phyloP scores from a whole-genome alignment of 2,797 vertebrate genomes.

The Cephalopachus bancanus region DNA sequence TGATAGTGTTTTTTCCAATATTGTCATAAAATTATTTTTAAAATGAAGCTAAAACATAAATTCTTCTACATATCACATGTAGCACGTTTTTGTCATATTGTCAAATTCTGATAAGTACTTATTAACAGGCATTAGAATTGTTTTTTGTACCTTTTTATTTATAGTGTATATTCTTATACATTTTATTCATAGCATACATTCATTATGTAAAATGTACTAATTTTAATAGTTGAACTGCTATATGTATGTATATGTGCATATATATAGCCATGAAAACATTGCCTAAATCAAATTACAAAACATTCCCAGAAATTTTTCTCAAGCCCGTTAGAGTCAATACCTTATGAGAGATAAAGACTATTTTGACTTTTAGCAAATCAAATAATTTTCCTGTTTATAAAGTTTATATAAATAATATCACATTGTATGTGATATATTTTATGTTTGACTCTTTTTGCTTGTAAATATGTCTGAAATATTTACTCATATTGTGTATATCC shows the following conservation, averaged over 20 bases:
- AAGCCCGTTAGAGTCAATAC: neutral
- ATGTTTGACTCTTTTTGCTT: neutral
- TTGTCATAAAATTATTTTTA: neutral
- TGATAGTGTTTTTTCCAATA: neutral
- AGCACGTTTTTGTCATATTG: neutral
- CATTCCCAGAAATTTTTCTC: neutral
- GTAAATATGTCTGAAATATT: neutral
- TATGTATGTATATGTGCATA: neutral
- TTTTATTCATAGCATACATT: neutral
- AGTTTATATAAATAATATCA: neutral
- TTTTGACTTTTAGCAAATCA: neutral
- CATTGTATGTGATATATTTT: neutral
- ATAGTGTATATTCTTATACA: neutral
- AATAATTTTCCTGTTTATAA: neutral
- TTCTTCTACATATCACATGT: neutral
- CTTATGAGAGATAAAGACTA: neutral
- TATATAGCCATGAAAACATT: neutral
- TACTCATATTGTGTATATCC: neutral
- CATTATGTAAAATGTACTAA: neutral
- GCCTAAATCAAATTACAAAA: neutral
- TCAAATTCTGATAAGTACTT: neutral
- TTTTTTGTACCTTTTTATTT: slow-evolving; percentile 1
- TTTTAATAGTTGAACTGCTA: neutral
- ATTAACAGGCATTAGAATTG: neutral
- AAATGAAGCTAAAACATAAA: neutral